A percentile compares a stretch with the other conserved stretches of the same genome.
These are phyloP conservation scores for Xiphophorus couchianus DNA, from an alignment of 2,113 vertebrate genomes.

Conservation along the genomic window DNA sequence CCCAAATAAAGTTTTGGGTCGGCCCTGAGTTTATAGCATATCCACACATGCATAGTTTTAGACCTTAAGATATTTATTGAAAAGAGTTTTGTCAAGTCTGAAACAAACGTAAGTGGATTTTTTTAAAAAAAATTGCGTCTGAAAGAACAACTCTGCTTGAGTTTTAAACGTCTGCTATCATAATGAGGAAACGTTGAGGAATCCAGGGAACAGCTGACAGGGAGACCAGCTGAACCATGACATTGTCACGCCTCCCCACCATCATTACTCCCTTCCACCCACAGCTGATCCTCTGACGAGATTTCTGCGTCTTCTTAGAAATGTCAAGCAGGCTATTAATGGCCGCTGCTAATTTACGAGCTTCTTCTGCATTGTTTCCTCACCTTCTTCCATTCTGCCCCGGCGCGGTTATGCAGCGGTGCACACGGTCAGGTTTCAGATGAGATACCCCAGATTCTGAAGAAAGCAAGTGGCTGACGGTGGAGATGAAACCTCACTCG, in stretches of 20 bases:
- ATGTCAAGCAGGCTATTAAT: slow-evolving; percentile 40
- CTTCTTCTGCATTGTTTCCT: not conserved
- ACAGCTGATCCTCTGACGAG: slow-evolving; percentile 22
- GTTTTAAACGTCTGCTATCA: not conserved
- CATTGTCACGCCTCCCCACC: not conserved
- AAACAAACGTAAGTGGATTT: not conserved
- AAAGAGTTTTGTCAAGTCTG: not conserved
- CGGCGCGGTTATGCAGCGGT: not conserved
- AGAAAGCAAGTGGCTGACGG: slow-evolving; percentile 2
- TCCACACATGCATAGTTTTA: too few species aligned
- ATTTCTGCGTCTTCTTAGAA: slow-evolving; percentile 33
- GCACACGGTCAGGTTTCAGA: slow-evolving; percentile 13
- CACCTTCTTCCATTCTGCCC: not conserved
- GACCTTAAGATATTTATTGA: not conserved
- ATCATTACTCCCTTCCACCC: slow-evolving; percentile 29
- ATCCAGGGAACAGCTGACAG: slow-evolving; percentile 23
- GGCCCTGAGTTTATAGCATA: too few species aligned
- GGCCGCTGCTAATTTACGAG: slow-evolving; percentile 33
- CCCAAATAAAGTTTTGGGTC: too few species aligned
- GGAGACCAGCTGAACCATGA: slow-evolving; percentile 29
- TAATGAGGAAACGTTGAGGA: slow-evolving; percentile 12
- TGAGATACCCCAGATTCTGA: not conserved
- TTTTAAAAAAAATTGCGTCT: not conserved
- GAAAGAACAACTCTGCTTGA: not conserved
- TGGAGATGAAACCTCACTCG: not conserved